These are phyloP conservation scores for Dryocosmus kuriphilus DNA, from an alignment of 2,888 invertebrate genomes.

Conservation along the genomic window DNA sequence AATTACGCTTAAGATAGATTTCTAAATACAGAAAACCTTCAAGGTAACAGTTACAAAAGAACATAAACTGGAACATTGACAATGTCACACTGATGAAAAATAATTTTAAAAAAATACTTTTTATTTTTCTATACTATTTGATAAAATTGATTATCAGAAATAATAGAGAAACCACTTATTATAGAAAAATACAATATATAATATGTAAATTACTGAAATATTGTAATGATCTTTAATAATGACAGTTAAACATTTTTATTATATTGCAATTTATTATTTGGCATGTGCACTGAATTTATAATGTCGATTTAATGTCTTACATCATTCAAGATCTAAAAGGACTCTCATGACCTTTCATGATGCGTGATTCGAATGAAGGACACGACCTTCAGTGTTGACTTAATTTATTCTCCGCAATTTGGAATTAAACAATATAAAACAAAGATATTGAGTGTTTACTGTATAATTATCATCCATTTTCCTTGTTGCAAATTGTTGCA, in stretches of 20 bases:
- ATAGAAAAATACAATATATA: too few species aligned
- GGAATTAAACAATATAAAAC: background rate
- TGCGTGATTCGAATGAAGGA: background rate
- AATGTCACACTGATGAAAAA: background rate
- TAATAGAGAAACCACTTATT: too few species aligned
- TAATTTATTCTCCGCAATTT: background rate
- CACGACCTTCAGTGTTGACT: too few species aligned
- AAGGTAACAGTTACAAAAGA: background rate
- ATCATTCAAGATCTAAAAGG: constrained; percentile 17
- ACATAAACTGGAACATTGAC: background rate
- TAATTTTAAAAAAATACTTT: too few species aligned
- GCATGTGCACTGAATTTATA: too few species aligned
- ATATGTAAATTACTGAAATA: too few species aligned
- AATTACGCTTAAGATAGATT: too few species aligned
- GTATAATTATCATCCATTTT: too few species aligned
- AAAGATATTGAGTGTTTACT: background rate
- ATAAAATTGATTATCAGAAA: background rate
- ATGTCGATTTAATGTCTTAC: too few species aligned
- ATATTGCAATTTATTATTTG: too few species aligned
- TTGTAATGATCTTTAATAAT: too few species aligned
- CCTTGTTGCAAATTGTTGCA: background rate
- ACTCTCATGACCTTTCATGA: constrained; percentile 15
- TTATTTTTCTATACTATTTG: background rate
- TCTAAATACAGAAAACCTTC: background rate
- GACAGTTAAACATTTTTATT: too few species aligned